A percentile compares a stretch with the other conserved stretches of the same genome.
phyloP scores from a whole-genome alignment of 2,888 invertebrate species.

The Callimorpha dominula region DNA sequence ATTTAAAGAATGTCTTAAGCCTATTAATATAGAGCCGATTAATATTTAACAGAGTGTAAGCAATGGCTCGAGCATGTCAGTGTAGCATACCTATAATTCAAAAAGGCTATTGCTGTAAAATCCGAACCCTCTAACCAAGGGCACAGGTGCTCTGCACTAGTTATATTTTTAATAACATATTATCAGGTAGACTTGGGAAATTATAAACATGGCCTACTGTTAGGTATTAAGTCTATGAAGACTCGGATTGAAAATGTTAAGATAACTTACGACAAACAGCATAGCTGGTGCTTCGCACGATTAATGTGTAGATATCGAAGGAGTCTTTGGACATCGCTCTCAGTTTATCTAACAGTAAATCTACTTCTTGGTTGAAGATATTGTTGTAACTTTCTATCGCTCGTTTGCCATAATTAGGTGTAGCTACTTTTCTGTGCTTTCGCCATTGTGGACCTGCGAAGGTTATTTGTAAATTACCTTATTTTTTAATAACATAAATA shows the following conservation, averaged over 20 bases:
- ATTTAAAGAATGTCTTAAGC: no score
- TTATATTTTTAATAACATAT: no score
- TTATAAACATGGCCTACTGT: no score
- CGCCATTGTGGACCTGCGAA: conserved; percentile 69
- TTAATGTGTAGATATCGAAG: conserved; percentile 60
- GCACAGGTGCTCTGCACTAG: no score
- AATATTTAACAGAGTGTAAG: no score
- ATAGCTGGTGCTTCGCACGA: conserved; percentile 69
- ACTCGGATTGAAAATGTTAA: neutral
- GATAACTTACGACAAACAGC: conserved; percentile 72
- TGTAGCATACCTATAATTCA: no score
- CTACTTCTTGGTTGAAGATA: conserved; percentile 67
- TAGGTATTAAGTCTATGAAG: no score
- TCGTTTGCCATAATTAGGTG: conserved; percentile 71
- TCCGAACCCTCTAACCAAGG: no score
- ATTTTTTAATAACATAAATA: neutral
- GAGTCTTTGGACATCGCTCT: conserved; percentile 35
- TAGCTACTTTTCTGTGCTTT: conserved; percentile 75
- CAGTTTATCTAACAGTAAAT: conserved; percentile 56
- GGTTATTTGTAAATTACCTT: neutral
- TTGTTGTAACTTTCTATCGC: conserved; percentile 66
- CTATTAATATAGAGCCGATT: no score
- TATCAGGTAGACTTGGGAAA: no score
- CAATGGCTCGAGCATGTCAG: no score
- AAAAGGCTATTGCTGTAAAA: no score